Evolutionary conservation across 64 coral and sea anemone species (phyloP), one percentile per base, ranked within the genome.

Genomic region (Catalaphyllia jardinei): DNA sequence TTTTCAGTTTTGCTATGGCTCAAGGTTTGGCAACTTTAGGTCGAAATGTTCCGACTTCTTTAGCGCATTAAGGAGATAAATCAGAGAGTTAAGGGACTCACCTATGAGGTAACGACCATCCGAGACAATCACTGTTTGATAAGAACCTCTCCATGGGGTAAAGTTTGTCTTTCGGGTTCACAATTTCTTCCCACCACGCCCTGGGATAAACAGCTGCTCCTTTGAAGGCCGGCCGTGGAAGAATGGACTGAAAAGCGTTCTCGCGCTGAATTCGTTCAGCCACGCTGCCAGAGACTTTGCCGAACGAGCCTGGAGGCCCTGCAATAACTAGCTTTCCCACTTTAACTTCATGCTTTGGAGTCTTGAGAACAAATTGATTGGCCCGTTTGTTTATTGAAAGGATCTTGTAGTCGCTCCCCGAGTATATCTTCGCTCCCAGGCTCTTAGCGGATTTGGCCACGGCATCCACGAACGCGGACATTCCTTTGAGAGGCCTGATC

Each of bases 61-160:
- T 8, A 7, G 42, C 42, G 42, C 42, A 46, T 46, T 3, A 46
- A 46, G 7, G 42, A 8, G 42, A 46, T 46, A 46, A 46, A 46
- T 46, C 6, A 46, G n/a, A n/a, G n/a, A n/a, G n/a, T n/a, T 14
- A 67, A 79, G 62, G 27, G 24, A 73, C 78, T 24, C 15, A 90
- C 88, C 79, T 30, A 14, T 90, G 80, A 0, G 88, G 88, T 42
- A 90, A n/a, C 31, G 77, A 74, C n/a, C 50, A 74, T 22, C 77
- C 76, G 15, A 90, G 64, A 46, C 88, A 90, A 28, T 83, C 88
- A 22, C 88, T 90, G 42, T 60, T 73, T 18, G 88, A 90, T n/a
- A 82, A 31, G 60, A 81, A 90, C 54, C 65, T 71, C 29, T 90
- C 76, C 65, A 90, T 83, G 42, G 88, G 88, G 14, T 85, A 51